These are phyloP conservation scores for Agrypnus murinus DNA, from an alignment of 2,888 invertebrate species.

Conservation along the genomic window DNA sequence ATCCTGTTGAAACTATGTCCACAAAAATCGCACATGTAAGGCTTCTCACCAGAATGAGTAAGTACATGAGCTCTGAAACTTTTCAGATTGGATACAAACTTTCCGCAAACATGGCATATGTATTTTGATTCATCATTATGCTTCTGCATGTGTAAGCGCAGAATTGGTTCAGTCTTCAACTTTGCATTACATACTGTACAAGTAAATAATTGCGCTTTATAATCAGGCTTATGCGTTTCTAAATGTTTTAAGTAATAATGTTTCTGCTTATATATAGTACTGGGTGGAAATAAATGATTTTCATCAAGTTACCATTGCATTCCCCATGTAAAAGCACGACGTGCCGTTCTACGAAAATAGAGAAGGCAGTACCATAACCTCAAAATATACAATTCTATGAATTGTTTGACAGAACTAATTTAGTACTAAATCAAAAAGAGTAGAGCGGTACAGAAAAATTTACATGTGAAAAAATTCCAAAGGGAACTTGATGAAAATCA, in stretches of 20 bases:
- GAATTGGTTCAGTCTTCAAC: constrained; percentile 10
- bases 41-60: too few species aligned
- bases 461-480: too few species aligned
- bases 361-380: too few species aligned
- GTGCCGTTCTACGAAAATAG: too few species aligned
- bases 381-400: too few species aligned
- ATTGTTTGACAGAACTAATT: too few species aligned
- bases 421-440: too few species aligned
- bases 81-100: constrained; percentile 62
- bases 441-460: too few species aligned
- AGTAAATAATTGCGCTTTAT: constrained; percentile 41
- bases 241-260: constrained; percentile 49
- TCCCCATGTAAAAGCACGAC: too few species aligned
- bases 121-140: constrained; percentile 52
- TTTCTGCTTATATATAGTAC: constrained; percentile 70
- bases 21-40: constrained; percentile 63
- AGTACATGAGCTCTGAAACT: constrained; percentile 62
- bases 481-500: too few species aligned
- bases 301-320: too few species aligned
- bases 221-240: constrained; percentile 49
- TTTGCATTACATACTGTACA: constrained; percentile 53
- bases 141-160: constrained; percentile 44
- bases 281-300: too few species aligned
- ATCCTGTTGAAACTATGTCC: constrained; percentile 63
- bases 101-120: constrained; percentile 64